Conservation (phyloP, 1,140 invertebrate species). For the Melitaea cinxia region DNA sequence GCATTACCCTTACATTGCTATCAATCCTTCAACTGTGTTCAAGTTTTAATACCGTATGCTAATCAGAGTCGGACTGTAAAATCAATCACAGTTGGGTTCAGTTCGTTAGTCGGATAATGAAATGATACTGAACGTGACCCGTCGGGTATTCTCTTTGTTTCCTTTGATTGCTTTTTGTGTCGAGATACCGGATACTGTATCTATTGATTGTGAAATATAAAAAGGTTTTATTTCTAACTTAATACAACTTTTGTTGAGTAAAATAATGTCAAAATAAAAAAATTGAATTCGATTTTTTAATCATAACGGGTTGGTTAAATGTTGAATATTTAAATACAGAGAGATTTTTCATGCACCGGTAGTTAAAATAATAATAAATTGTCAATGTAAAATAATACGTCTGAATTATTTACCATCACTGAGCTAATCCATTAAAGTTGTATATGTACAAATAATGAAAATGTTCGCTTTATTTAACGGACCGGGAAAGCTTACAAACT, state of each 20-base stretch:
- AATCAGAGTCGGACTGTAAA: constrained; percentile 36
- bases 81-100: constrained; percentile 35
- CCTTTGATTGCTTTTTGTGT: constrained; percentile 36
- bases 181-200: background rate
- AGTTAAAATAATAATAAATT: too few species aligned
- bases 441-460: too few species aligned
- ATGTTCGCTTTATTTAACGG: too few species aligned
- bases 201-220: background rate
- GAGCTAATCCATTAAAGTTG: too few species aligned
- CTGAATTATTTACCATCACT: too few species aligned
- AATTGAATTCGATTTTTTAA: too few species aligned
- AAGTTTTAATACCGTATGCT: constrained; percentile 31
- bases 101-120: constrained; percentile 38
- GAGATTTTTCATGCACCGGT: too few species aligned
- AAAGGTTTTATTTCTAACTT: background rate
- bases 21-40: background rate
- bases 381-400: too few species aligned
- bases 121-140: constrained; percentile 38
- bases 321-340: too few species aligned
- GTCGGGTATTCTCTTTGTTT: constrained; percentile 37
- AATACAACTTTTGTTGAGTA: background rate
- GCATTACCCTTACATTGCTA: background rate
- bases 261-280: background rate
- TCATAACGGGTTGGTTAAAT: too few species aligned
- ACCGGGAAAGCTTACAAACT: too few species aligned